Conservation (phyloP, 92 coral and sea anemone species). For the Epizoanthus illoricatus region DNA sequence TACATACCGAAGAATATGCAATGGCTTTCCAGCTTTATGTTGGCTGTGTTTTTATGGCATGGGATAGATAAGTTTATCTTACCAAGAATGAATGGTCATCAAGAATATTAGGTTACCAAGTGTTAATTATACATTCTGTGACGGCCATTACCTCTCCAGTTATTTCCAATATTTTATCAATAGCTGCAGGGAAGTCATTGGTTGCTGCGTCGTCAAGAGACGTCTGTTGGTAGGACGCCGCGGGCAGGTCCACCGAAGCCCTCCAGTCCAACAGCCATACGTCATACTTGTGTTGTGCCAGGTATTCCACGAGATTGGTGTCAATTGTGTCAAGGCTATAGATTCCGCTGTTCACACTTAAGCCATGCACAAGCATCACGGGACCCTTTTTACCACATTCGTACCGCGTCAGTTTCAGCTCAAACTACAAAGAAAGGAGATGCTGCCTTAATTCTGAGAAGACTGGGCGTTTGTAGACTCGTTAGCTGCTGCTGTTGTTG, state of each 20-base stretch:
- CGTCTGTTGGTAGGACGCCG: conserved; percentile 28
- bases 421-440: conserved; percentile 37
- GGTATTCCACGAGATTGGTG: conserved; percentile 51
- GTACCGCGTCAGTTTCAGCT: conserved; percentile 47
- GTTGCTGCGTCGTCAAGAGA: conserved; percentile 58
- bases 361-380: conserved; percentile 56
- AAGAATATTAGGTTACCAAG: too few relatives aligned
- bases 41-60: too few relatives aligned
- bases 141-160: conserved; percentile 43
- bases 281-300: conserved; percentile 49
- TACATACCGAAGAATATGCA: too few relatives aligned
- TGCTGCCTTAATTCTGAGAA: neutral
- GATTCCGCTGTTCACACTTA: conserved; percentile 56
- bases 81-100: too few relatives aligned
- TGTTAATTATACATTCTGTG: too few relatives aligned
- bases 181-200: conserved; percentile 50
- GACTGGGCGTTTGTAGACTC: too few relatives aligned
- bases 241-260: conserved; percentile 48
- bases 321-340: conserved; percentile 52
- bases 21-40: too few relatives aligned
- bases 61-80: too few relatives aligned
- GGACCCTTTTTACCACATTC: conserved; percentile 54
- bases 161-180: conserved; percentile 55
- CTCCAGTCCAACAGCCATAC: conserved; percentile 65
- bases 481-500: too few relatives aligned